Conservation (phyloP, 2,888 invertebrate species). For the Druceiella hillmani region DNA sequence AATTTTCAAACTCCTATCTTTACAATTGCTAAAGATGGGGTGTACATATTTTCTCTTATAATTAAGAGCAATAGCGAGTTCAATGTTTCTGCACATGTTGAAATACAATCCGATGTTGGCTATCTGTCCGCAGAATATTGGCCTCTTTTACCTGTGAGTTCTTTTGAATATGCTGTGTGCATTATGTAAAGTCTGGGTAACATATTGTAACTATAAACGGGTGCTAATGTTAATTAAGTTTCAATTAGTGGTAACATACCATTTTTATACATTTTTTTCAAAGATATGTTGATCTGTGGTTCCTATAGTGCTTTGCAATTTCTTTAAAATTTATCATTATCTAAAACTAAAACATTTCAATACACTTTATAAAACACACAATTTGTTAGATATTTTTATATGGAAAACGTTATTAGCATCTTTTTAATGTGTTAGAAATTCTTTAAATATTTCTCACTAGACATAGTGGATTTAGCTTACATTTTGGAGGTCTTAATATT, state of each 20-base stretch:
- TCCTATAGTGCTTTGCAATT: background rate
- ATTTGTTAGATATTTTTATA: background rate
- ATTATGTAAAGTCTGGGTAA: background rate
- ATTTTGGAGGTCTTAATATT: slow-evolving; percentile 11
- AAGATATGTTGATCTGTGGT: too few species aligned
- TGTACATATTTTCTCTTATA: slow-evolving; percentile 53
- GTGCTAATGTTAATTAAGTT: too few species aligned
- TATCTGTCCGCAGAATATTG: slow-evolving; percentile 86
- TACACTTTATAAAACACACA: background rate
- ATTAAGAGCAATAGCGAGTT: slow-evolving; percentile 39
- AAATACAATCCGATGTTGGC: slow-evolving; percentile 72
- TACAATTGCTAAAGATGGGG: slow-evolving; percentile 61
- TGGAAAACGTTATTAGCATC: background rate
- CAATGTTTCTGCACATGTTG: slow-evolving; percentile 58
- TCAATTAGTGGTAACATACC: too few species aligned
- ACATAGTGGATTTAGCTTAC: background rate
- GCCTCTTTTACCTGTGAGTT: slow-evolving; percentile 73
- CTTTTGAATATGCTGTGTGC: background rate
- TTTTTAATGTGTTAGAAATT: background rate
- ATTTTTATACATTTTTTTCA: too few species aligned
- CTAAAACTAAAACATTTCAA: background rate
- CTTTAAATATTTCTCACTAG: slow-evolving; percentile 1
- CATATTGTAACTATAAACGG: too few species aligned
- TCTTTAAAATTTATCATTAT: background rate
- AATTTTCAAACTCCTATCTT: slow-evolving; percentile 46